Percentiles rank a stretch among this genome's conserved stretches.
phyloP scores from a whole-genome alignment of 2,113 vertebrate genomes.

The Balaeniceps rex region DNA sequence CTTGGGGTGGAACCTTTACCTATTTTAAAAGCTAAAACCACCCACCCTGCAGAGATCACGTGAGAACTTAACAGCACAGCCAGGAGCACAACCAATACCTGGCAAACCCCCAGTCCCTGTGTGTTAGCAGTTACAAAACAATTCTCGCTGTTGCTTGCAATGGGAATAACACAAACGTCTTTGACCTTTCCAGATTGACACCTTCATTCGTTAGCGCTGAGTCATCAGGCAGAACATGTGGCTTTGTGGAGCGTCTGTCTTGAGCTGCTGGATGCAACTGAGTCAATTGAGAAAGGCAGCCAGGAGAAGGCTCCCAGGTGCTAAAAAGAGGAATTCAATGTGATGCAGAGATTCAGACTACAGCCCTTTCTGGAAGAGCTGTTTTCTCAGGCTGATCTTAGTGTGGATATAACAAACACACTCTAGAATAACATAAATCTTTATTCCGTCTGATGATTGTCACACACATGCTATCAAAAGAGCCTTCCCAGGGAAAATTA shows the following conservation, averaged over 20 bases:
- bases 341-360: background rate
- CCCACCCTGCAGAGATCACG: background rate
- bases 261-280: background rate
- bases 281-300: background rate
- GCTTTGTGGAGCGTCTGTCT: background rate
- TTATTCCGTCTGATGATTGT: slow-evolving; percentile 1
- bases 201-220: background rate
- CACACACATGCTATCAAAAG: background rate
- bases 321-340: background rate
- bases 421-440: slow-evolving; percentile 30
- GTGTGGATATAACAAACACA: background rate
- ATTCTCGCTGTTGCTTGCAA: rapidly evolving
- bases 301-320: background rate
- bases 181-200: background rate
- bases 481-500: background rate
- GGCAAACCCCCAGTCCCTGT: background rate
- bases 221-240: background rate
- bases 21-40: background rate
- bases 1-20: background rate
- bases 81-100: background rate
- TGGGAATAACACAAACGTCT: background rate
- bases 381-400: background rate
- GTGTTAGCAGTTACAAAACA: background rate
- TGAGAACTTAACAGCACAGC: background rate
- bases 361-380: background rate